Conservation (phyloP, 2,113 vertebrate genomes). For the Coracopsis vasa region DNA sequence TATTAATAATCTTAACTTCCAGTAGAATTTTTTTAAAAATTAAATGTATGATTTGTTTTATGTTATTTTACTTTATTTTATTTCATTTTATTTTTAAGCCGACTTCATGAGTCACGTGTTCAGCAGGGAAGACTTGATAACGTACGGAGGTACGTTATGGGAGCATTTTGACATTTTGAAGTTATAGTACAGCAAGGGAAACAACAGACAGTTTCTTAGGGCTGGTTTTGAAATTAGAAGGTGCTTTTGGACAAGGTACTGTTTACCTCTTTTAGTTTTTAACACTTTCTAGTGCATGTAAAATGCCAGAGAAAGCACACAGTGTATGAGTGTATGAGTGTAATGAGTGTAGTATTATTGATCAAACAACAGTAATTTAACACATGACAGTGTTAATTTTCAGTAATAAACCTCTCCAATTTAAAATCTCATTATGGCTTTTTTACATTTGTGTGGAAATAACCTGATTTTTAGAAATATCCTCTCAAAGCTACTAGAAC, state of each 20-base stretch:
- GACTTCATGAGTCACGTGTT: neutral
- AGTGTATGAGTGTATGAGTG: too few species aligned
- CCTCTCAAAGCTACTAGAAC: neutral
- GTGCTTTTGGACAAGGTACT: neutral
- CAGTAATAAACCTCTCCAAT: neutral
- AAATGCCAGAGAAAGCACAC: neutral
- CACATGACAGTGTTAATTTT: neutral
- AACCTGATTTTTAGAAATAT: neutral
- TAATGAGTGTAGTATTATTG: neutral
- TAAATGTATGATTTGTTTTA: neutral
- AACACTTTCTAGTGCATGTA: neutral
- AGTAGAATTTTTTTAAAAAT: neutral
- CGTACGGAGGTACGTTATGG: too few species aligned
- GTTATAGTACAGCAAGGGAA: neutral
- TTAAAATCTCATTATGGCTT: neutral
- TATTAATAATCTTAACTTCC: neutral
- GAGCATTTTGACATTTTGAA: neutral
- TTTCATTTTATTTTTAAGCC: neutral
- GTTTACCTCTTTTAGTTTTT: neutral
- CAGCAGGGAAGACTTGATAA: neutral
- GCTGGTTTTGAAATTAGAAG: neutral
- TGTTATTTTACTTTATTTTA: neutral
- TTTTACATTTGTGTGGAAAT: neutral
- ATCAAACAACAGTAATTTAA: neutral
- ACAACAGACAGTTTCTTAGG: neutral